Conservation (phyloP, 2,113 vertebrate genomes). For the Lontra canadensis region DNA sequence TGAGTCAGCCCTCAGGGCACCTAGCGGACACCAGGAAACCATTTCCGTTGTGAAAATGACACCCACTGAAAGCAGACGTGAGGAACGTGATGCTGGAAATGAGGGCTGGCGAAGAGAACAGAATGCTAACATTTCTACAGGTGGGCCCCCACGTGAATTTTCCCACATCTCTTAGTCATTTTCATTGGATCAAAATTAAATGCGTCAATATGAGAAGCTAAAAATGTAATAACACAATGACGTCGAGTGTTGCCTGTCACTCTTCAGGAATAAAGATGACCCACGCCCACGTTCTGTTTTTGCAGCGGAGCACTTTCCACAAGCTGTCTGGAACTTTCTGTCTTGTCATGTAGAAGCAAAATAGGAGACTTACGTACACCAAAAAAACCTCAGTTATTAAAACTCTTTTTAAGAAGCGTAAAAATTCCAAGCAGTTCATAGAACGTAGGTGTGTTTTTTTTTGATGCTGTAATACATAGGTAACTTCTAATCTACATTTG, state of each 20-base stretch:
- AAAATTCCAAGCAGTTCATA: background rate
- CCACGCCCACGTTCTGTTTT: background rate
- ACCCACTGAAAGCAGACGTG: background rate
- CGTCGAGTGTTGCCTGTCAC: background rate
- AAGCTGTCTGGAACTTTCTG: background rate
- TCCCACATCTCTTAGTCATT: background rate
- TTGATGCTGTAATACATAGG: accelerated
- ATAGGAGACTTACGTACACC: background rate
- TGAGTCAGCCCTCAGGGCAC: accelerated
- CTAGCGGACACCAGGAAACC: no score
- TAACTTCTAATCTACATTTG: background rate
- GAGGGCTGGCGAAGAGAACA: background rate
- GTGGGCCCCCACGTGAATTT: accelerated
- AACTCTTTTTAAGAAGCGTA: background rate
- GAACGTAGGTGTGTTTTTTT: background rate
- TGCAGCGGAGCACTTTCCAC: accelerated
- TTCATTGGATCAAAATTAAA: background rate
- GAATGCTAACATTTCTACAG: background rate
- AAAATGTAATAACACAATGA: background rate
- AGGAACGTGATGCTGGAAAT: no score
- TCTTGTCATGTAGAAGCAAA: background rate
- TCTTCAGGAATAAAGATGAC: background rate
- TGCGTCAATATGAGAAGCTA: background rate
- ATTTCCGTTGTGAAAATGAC: background rate
- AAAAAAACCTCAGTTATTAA: background rate